These are phyloP conservation scores for Temnothorax unifasciatus DNA, from an alignment of 2,888 invertebrate species.

Conservation along the genomic window DNA sequence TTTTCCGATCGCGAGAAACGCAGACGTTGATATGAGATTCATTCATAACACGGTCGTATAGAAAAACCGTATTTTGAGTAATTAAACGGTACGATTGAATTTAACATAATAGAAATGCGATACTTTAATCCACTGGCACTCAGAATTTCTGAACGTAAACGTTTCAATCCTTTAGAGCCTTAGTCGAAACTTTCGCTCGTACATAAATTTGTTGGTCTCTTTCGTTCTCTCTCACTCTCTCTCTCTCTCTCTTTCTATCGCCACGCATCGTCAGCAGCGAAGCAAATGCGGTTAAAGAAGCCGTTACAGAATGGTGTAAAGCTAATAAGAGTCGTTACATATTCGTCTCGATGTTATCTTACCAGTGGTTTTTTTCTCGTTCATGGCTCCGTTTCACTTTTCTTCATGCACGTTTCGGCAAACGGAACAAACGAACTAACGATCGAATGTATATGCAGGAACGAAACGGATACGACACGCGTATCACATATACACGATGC, in stretches of 20 bases:
- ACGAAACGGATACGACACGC: neutral
- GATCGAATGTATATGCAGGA: neutral
- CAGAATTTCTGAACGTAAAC: neutral
- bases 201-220: slow-evolving; percentile 13
- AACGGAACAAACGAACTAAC: slow-evolving; percentile 57
- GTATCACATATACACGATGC: slow-evolving; percentile 60
- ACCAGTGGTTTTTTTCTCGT: slow-evolving; percentile 15
- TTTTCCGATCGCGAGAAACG: slow-evolving; percentile 62
- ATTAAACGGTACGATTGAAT: neutral
- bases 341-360: slow-evolving; percentile 31
- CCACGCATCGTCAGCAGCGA: neutral
- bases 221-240: neutral
- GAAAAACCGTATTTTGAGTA: neutral
- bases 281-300: slow-evolving; percentile 6
- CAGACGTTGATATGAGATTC: slow-evolving; percentile 73
- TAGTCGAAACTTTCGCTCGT: slow-evolving; percentile 5
- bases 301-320: neutral
- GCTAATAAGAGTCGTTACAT: slow-evolving; percentile 24
- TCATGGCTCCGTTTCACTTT: slow-evolving; percentile 66
- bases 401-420: slow-evolving; percentile 58
- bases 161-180: neutral
- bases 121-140: neutral
- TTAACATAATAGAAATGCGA: neutral
- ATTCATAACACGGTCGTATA: slow-evolving; percentile 63
- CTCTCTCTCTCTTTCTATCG: no score